Percentiles rank a stretch among this genome's conserved stretches.
Evolutionary conservation across 2,113 vertebrate species (phyloP).

Genomic region (rabbit (Oryctolagus cuniculus)): mOryCun1.1 NC_091433.1:121549001-121549500

Average conservation of each 20-base stretch:
- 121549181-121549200: background rate
- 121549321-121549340: no score
- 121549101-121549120: background rate
- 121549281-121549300: no score
- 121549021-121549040: background rate
- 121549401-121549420: no score
- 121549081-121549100: background rate
- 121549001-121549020: background rate
- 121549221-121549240: background rate
- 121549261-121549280: no score
- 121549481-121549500: no score
- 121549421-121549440: no score
- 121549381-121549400: no score
- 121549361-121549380: no score
- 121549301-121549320: no score
- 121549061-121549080: background rate
- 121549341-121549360: no score
- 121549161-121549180: background rate
- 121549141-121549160: background rate
- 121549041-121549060: background rate
- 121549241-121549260: background rate
- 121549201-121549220: background rate
- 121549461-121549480: no score
- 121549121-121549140: background rate
- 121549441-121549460: no score